Evolutionary conservation across 1,140 invertebrate genomes (phyloP), one percentile per base, ranked within the genome.

Genomic region (Achatina immaculata): DNA sequence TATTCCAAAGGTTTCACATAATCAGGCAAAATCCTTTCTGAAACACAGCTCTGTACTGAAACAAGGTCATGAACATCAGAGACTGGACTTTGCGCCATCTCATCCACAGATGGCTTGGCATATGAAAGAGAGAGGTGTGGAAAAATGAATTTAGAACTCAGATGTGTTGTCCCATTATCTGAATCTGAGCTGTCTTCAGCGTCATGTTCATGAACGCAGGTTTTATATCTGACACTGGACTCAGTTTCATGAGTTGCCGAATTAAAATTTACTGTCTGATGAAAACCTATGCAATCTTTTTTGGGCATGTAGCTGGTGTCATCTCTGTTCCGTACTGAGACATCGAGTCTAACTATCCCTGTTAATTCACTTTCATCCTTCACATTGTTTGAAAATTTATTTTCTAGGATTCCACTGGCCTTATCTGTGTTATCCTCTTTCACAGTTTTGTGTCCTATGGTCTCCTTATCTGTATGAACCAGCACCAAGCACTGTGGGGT

Each of bases 201-300:
- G 48, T 78, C 82, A 69, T 82, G 40, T 55, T 82, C 81, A 69
- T 83, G 80, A n/a, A 82, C 78, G 24, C 69, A 72, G 24, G 77
- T 45, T 79, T n/a, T 31, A 9, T 3, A 0, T n/a, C 43, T 19
- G 16, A 31, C 6, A 28, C 4, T 34, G 2, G 58, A 31, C 28
- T 62, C 16, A 62, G 28, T 31, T 28, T 62, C 28, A 62, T 31
- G 4, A 58, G 24, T 4, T 58, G 55, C 55, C 4, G 55, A 9
- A 24, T 58, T n/a, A 19, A 58, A 58, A 21, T 19, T 58, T 21
- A 21, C 4, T 24, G 24, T 4, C 55, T 58, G 9, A 4, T 55
- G 51, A 19, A 55, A 55, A 24, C 14, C n/a, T 6, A 34, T 62
- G 58, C 31, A 19, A 62, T 34, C 58, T 19, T 31, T 62, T 62